Evolutionary conservation across 2,113 vertebrate genomes (phyloP), one percentile per base, ranked within the genome.

Genomic region (Dipodomys ordii): DNA sequence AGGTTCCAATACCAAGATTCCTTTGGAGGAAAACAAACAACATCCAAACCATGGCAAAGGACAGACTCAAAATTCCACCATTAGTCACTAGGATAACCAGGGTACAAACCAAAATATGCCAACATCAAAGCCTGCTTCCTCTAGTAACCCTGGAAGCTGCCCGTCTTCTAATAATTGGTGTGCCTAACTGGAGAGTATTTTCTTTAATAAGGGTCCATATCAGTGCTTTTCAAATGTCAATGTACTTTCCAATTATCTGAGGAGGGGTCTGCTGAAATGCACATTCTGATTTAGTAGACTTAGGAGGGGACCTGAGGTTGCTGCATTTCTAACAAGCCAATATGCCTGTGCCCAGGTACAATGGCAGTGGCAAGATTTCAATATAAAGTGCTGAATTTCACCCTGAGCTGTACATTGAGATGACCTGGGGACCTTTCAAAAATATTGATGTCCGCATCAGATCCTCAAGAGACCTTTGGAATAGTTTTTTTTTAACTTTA

Each of bases 81-180:
- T 27, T 80, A 62, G 15, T 25, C 39, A 49, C 23, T 62, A 15
- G 9, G 18, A 83, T 44, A 60, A 60, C 23, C 22, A 87, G 18
- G 11, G 4, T 23, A 65, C 81, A 93, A 93, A 69, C 25, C 16
- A 53, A 80, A 39, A 20, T 60, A 44, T 77, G 19, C 62, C 65
- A 72, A 85, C 67, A 71, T 19, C 22, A 64, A 82, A 71, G 27
- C n/a, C 30, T 28, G 28, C 0, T 0, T 83, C 85, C 20, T 76
- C 44, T 46, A 32, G 57, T 88, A 92, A 95, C 65, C 44, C 5
- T 39, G 60, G 65, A 87, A 88, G 35, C 84, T 62, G 28, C 69
- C 81, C 27, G 9, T 85, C 65, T 87, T 25, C 72, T 76, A 76
- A 49, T 35, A 28, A 65, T 20, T 57, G 7, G 2, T 44, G 91